Conservation (phyloP, 2,113 vertebrate species). For the Vidua macroura region DNA sequence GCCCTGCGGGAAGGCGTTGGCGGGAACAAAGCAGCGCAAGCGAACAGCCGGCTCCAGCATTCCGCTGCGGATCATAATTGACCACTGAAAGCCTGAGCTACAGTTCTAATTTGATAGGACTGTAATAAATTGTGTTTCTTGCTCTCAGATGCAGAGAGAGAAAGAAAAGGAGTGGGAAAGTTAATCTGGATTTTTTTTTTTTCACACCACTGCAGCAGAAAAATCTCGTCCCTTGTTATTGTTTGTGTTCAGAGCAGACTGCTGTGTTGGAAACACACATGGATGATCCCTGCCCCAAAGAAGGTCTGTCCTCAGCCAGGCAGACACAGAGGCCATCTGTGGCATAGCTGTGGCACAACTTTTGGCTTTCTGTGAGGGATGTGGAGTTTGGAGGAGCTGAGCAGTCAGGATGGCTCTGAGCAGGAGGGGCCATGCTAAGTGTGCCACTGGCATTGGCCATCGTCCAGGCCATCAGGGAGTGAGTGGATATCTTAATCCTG, state of each 20-base stretch:
- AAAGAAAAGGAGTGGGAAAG: slow-evolving; percentile 1
- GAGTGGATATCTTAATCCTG: slow-evolving; percentile 3
- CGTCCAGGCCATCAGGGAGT: not conserved
- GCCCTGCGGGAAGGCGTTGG: not conserved
- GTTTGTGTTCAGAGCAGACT: not conserved
- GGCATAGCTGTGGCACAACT: fast-evolving
- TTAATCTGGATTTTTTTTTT: not conserved
- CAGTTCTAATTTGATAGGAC: slow-evolving; percentile 41
- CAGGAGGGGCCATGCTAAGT: not conserved
- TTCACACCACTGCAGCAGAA: not conserved
- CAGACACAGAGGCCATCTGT: not conserved
- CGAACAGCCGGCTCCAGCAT: not conserved
- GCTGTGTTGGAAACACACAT: not conserved
- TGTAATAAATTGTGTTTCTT: slow-evolving; percentile 48
- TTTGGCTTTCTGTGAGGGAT: not conserved
- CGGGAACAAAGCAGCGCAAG: not conserved
- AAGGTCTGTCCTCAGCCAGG: not conserved
- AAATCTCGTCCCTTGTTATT: not conserved
- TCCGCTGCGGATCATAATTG: slow-evolving; percentile 45
- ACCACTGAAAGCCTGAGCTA: slow-evolving; percentile 41
- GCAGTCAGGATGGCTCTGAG: not conserved
- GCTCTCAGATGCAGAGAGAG: not conserved
- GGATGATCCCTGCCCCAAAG: not conserved
- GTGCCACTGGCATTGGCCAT: not conserved
- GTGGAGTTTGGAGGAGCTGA: not conserved